These are phyloP conservation scores for Nyctereutes procyonoides DNA, from an alignment of 2,113 vertebrate species.

Conservation along the genomic window DNA sequence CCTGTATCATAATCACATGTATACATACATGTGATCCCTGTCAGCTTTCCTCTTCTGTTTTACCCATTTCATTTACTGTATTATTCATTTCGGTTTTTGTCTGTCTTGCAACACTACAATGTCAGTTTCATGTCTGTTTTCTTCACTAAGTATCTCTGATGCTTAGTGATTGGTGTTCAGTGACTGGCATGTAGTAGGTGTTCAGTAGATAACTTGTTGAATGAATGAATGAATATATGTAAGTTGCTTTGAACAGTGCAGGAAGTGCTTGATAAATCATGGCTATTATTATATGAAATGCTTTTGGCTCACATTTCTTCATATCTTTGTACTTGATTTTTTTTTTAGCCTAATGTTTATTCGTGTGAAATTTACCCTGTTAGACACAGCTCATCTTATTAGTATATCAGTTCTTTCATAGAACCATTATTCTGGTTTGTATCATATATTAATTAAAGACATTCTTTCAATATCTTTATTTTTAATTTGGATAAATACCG, in stretches of 20 bases:
- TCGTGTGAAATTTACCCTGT: neutral
- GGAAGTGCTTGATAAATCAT: neutral
- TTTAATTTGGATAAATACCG: slow-evolving; percentile 14
- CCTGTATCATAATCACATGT: neutral
- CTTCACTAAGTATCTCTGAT: neutral
- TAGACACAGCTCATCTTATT: neutral
- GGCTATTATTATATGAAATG: slow-evolving; percentile 5
- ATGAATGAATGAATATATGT: neutral
- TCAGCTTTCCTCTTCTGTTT: slow-evolving; percentile 4
- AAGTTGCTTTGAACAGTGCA: neutral
- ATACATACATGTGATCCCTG: neutral
- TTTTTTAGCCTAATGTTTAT: neutral
- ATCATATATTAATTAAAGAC: neutral
- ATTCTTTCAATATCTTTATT: slow-evolving; percentile 17
- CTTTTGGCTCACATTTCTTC: slow-evolving; percentile 33
- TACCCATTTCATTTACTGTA: neutral
- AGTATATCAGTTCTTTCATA: neutral
- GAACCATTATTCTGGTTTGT: slow-evolving; percentile 20
- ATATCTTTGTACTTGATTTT: slow-evolving; percentile 27
- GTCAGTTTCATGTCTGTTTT: neutral
- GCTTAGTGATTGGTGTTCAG: neutral
- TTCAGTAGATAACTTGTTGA: neutral
- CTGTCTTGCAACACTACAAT: neutral
- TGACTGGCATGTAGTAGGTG: neutral
- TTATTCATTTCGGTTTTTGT: neutral